Evolutionary conservation across 2,113 vertebrate species (phyloP).

Genomic region (Dendrocopos noguchii): DNA sequence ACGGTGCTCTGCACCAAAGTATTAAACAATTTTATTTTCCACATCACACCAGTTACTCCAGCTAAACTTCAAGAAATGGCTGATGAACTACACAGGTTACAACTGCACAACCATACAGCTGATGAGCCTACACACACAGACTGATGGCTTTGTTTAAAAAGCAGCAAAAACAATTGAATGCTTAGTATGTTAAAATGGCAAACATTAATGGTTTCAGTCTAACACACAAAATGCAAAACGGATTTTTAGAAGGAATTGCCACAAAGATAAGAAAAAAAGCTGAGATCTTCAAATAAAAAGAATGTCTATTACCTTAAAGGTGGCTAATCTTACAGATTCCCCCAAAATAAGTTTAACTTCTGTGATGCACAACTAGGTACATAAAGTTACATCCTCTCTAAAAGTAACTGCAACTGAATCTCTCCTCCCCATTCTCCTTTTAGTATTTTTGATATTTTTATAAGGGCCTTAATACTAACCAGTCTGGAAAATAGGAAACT

Average conservation of each 20-base stretch:
- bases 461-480: not conserved
- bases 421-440: not conserved
- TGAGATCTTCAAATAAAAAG: not conserved
- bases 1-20: not conserved
- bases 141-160: not conserved
- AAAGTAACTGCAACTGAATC: not conserved
- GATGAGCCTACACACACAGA: not conserved
- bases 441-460: not conserved
- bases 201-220: not conserved
- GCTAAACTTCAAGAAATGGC: not conserved
- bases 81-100: not conserved
- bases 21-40: not conserved
- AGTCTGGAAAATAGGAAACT: not conserved
- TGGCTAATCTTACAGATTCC: not conserved
- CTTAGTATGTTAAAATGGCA: not conserved
- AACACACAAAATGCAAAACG: not conserved
- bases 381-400: not conserved
- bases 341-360: not conserved
- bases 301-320: not conserved
- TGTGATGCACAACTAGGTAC: not conserved
- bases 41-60: not conserved
- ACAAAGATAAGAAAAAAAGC: not conserved
- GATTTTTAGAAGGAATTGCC: not conserved
- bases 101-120: not conserved
- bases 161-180: not conserved